phyloP scores from a whole-genome alignment of 2,797 vertebrate species.

The Danio kyathit region DNA sequence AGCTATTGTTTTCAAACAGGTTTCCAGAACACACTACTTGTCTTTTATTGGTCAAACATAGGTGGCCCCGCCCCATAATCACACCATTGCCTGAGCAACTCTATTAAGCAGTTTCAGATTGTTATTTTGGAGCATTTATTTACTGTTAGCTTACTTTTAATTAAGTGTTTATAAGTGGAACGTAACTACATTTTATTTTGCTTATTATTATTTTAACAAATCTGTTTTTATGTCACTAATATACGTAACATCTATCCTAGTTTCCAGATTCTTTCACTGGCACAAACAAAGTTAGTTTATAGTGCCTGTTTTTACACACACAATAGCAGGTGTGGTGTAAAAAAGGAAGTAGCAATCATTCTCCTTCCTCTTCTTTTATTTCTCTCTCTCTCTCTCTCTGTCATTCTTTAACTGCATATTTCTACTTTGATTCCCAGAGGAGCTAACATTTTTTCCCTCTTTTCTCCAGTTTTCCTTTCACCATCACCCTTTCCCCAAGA shows the following conservation, averaged over 20 bases:
- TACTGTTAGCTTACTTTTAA: not conserved
- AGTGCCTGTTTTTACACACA: conserved; percentile 2
- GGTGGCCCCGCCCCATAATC: not conserved
- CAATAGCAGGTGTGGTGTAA: conserved; percentile 11
- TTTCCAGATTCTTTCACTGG: not conserved
- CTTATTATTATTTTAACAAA: not conserved
- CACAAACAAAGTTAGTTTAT: not conserved
- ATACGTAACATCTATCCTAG: not conserved
- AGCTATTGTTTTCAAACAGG: not conserved
- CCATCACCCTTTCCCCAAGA: conserved; percentile 33
- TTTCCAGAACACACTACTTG: not conserved
- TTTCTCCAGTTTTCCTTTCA: conserved; percentile 40
- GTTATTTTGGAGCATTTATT: not conserved
- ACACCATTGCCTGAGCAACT: not conserved
- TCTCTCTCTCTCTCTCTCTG: conserved; percentile 1
- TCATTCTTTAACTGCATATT: conserved; percentile 20
- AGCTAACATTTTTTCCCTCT: conserved; percentile 38
- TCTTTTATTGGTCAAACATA: not conserved
- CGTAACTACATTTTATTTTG: not conserved
- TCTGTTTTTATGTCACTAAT: not conserved
- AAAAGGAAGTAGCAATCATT: conserved; percentile 39
- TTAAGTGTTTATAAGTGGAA: too few species aligned
- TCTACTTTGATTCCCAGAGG: conserved; percentile 9
- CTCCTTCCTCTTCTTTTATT: conserved; percentile 21
- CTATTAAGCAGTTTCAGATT: not conserved